Evolutionary conservation across 2,113 vertebrate genomes (phyloP).

Genomic region (Mesitornis unicolor): DNA sequence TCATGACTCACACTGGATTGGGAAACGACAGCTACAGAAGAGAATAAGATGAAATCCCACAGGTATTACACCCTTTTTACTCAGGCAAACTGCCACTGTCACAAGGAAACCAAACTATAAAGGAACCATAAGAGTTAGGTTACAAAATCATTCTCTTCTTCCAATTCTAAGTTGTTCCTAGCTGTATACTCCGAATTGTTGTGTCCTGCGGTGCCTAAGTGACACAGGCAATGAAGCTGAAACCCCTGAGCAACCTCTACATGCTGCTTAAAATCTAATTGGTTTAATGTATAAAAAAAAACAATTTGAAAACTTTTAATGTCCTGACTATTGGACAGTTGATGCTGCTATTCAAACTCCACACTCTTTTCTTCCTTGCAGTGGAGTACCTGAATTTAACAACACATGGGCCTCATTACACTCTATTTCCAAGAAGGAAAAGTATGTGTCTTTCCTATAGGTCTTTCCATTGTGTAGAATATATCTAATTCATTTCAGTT

Average conservation of each 20-base stretch:
- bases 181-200: background rate
- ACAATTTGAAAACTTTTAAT: background rate
- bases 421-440: background rate
- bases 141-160: background rate
- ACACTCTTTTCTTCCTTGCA: background rate
- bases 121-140: background rate
- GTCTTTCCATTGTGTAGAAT: background rate
- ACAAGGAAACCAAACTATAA: background rate
- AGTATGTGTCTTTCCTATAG: background rate
- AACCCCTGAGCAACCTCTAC: background rate
- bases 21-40: background rate
- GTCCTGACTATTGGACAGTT: background rate
- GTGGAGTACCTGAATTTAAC: background rate
- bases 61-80: background rate
- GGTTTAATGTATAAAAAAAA: background rate
- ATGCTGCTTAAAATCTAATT: background rate
- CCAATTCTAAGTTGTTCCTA: background rate
- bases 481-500: background rate
- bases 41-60: background rate
- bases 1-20: background rate
- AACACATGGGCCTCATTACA: background rate
- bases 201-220: background rate
- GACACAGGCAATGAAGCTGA: background rate
- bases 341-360: background rate
- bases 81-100: background rate